Conservation (phyloP, 2,797 vertebrate genomes). For the Phataginus tetradactyla region DNA sequence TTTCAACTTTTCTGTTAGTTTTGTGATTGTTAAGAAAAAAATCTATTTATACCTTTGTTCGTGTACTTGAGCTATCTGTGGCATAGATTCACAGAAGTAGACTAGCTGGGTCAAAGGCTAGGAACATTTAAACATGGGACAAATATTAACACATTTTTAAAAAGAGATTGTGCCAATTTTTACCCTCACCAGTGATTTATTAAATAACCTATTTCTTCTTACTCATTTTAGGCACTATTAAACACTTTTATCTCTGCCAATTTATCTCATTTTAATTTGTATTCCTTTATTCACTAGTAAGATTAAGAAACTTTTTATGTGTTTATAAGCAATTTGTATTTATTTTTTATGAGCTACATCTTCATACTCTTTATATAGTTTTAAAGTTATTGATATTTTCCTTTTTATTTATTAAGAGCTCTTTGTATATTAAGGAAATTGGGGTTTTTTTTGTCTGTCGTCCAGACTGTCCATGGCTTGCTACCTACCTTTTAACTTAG, state of each 20-base stretch:
- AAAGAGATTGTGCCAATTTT: background rate
- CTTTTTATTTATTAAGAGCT: background rate
- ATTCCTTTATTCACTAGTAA: background rate
- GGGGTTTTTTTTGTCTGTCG: background rate
- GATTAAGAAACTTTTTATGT: background rate
- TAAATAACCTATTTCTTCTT: background rate
- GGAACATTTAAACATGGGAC: background rate
- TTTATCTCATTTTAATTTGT: constrained; percentile 16
- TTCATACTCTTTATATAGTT: background rate
- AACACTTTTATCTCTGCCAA: background rate
- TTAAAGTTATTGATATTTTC: background rate
- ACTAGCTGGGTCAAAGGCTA: background rate
- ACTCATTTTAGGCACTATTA: background rate
- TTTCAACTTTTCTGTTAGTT: constrained; percentile 36
- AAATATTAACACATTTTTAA: background rate
- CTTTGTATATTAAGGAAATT: background rate
- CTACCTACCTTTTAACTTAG: background rate
- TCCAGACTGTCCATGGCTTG: background rate
- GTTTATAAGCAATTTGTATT: background rate
- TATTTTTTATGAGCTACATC: background rate
- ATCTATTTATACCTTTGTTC: background rate
- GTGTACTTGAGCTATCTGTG: background rate
- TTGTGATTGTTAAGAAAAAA: background rate
- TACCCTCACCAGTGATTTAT: background rate
- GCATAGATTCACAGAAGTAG: background rate